Evolutionary conservation across 2,888 invertebrate species (phyloP), one percentile per base, ranked within the genome.

Genomic region (Orgyia antiqua): DNA sequence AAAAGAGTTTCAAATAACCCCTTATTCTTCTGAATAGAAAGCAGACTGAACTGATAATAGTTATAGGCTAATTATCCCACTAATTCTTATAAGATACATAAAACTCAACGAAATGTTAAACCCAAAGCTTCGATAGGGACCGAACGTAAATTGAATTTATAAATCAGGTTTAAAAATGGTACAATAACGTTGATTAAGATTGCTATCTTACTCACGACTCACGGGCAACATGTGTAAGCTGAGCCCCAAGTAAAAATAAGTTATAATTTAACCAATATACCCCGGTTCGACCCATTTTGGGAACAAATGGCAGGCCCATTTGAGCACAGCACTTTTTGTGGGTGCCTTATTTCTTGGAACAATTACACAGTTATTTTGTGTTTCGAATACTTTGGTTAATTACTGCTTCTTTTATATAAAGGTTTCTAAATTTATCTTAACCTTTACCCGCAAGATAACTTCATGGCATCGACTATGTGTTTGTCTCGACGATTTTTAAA

Each of bases 281-380:
- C 66, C 67, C 66, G 64, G 55, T 65, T 54, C 59, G 42, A 45
- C 50, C 49, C 51, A 58, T 62, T 58, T 51, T 45, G 45, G 60
- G 12, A 67, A 71, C 68, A 73, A 75, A 72, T 68, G 66, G 61
- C n/a, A n/a, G n/a, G 57, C 52, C 44, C 51, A 52, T 64, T 64
- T 48, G 51, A 58, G 56, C 62, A 62, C 55, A 67, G 52, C 60
- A 61, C 59, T 73, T 74, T 71, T 75, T 71, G 63, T 61, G 58
- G 57, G 51, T 54, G 51, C 49, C 51, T 63, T 55, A 58, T 68
- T 69, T 64, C 53, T 54, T 41, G 42, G 57, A 56, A 62, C 52
- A 57, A 58, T 59, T 55, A 58, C 48, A 11, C 11, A 10, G 2
- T 53, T 50, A 49, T 12, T 50, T n/a, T 11, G 23, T 23, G 11